Conservation (phyloP, 2,113 vertebrate genomes). For the Mungos mungo region DNA sequence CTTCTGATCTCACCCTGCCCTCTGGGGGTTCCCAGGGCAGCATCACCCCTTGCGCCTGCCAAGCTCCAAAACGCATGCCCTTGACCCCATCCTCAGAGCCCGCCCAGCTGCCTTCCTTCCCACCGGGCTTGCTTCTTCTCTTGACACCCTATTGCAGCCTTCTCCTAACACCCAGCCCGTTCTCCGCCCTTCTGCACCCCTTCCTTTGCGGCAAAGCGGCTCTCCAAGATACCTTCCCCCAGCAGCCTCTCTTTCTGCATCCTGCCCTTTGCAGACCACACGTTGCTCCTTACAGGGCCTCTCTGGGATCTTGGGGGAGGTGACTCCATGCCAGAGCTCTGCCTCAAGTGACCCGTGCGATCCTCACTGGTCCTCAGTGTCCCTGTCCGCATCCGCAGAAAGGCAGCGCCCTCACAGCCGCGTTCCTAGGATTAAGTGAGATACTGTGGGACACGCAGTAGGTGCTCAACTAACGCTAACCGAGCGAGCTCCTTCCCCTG, state of each 20-base stretch:
- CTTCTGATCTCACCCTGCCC: background rate
- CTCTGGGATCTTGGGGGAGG: background rate
- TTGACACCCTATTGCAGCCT: background rate
- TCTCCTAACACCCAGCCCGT: background rate
- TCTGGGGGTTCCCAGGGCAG: background rate
- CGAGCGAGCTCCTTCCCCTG: fast-evolving
- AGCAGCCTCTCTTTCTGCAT: background rate
- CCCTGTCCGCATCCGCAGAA: background rate
- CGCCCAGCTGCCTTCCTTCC: background rate
- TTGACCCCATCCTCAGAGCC: fast-evolving
- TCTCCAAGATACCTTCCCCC: background rate
- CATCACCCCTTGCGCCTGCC: background rate
- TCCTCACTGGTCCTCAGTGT: background rate
- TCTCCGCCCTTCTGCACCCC: background rate
- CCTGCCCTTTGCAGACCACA: background rate
- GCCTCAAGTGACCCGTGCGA: background rate
- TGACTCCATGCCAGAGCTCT: background rate
- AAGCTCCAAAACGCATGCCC: fast-evolving
- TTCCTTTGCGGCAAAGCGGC: background rate
- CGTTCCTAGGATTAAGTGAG: background rate
- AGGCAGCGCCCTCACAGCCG: fast-evolving
- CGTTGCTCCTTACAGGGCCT: fast-evolving
- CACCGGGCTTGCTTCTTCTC: fast-evolving
- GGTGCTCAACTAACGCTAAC: fast-evolving
- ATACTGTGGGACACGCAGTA: fast-evolving